Conservation (phyloP, 2,113 vertebrate genomes). For the Delphinus delphis region DNA sequence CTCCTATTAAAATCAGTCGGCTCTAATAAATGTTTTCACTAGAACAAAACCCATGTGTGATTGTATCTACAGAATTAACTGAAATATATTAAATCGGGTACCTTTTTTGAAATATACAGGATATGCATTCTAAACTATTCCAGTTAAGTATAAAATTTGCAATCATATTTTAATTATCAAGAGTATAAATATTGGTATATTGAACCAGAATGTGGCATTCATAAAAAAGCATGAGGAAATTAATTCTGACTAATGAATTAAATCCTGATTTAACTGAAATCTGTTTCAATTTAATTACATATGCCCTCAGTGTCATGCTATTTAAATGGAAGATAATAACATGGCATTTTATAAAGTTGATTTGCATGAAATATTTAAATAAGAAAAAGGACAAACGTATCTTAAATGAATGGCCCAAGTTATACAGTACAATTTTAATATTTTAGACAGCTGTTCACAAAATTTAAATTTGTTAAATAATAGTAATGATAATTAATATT, state of each 20-base stretch:
- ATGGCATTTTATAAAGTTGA: not conserved
- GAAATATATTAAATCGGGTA: not conserved
- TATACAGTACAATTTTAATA: not conserved
- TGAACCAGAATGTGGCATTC: not conserved
- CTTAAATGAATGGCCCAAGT: not conserved
- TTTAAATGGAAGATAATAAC: not conserved
- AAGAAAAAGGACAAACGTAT: not conserved
- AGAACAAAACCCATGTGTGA: not conserved
- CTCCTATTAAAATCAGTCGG: not conserved
- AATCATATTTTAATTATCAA: not conserved
- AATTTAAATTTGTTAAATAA: not conserved
- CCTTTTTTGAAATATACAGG: not conserved
- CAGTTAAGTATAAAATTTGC: not conserved
- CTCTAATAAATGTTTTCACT: not conserved
- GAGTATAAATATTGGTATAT: not conserved
- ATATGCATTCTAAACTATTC: not conserved
- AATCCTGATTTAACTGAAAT: slow-evolving; percentile 31
- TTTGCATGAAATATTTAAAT: slow-evolving; percentile 4
- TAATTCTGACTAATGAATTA: not conserved
- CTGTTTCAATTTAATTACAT: slow-evolving; percentile 15
- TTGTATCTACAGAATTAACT: not conserved
- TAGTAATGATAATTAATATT: not conserved
- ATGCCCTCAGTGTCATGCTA: not conserved
- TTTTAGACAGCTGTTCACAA: not conserved
- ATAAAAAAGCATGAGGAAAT: not conserved